phyloP scores from a whole-genome alignment of 2,113 vertebrate species.

The Pedionomus torquatus region DNA sequence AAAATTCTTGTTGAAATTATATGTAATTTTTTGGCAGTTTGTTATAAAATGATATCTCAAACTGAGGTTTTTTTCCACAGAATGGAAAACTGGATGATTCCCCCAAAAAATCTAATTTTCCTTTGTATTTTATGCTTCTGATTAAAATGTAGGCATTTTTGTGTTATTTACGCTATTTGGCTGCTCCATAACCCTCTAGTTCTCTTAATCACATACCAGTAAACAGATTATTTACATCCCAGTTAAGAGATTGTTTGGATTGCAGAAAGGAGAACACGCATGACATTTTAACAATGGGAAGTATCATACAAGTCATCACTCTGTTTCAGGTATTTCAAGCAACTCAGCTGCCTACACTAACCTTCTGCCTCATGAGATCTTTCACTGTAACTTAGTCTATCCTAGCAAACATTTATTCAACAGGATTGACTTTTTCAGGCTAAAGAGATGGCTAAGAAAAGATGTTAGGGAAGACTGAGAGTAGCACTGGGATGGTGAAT shows the following conservation, averaged over 20 bases:
- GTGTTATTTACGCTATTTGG: background rate
- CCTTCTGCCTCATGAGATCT: background rate
- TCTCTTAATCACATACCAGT: background rate
- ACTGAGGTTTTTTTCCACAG: background rate
- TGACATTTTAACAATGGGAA: background rate
- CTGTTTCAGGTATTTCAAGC: background rate
- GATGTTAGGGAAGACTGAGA: background rate
- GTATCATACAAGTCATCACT: background rate
- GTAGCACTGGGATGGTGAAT: background rate
- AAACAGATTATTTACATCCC: background rate
- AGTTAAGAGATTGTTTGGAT: background rate
- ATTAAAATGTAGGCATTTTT: background rate
- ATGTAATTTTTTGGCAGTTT: background rate
- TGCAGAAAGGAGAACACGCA: background rate
- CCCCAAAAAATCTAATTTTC: background rate
- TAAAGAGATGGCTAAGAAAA: background rate
- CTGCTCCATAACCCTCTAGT: background rate
- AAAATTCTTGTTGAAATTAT: background rate
- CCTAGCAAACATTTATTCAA: background rate
- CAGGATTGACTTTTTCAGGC: background rate
- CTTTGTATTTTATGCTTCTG: background rate
- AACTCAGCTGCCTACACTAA: background rate
- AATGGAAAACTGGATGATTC: background rate
- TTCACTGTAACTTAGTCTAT: background rate
- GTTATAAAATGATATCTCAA: background rate